These are phyloP conservation scores for Epicampocera succincta DNA, from an alignment of 2,888 invertebrate species.

Conservation along the genomic window DNA sequence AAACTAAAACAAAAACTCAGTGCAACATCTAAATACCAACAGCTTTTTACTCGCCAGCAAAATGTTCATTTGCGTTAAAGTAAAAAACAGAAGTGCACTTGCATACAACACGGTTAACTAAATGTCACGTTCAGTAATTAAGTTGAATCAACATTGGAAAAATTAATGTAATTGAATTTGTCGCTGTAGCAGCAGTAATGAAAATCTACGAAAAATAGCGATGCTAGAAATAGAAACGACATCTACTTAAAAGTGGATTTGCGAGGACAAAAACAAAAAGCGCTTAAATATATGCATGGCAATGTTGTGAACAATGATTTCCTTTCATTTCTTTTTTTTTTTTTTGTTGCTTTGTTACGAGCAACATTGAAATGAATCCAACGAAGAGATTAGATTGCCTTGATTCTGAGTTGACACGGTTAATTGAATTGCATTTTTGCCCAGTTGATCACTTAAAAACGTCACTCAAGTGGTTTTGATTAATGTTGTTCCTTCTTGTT, in stretches of 20 bases:
- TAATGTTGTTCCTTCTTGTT: neutral
- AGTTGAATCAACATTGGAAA: slow-evolving; percentile 67
- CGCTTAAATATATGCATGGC: neutral
- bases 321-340: no score
- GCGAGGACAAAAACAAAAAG: neutral
- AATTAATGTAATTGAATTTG: slow-evolving; percentile 60
- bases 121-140: slow-evolving; percentile 68
- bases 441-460: slow-evolving; percentile 2
- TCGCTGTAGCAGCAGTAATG: slow-evolving; percentile 12
- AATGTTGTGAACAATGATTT: no score
- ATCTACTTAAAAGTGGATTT: neutral
- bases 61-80: slow-evolving; percentile 38
- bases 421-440: slow-evolving; percentile 19
- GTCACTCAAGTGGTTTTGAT: slow-evolving; percentile 1
- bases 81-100: neutral
- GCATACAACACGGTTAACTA: slow-evolving; percentile 30
- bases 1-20: neutral
- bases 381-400: neutral
- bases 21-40: neutral
- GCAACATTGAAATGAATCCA: slow-evolving; percentile 33
- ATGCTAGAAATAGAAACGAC: neutral
- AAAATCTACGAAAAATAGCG: neutral
- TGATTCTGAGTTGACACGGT: neutral
- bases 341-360: no score
- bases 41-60: no score